These are phyloP conservation scores for Chitala chitala DNA, from an alignment of 2,113 vertebrate species.

Conservation along the genomic window DNA sequence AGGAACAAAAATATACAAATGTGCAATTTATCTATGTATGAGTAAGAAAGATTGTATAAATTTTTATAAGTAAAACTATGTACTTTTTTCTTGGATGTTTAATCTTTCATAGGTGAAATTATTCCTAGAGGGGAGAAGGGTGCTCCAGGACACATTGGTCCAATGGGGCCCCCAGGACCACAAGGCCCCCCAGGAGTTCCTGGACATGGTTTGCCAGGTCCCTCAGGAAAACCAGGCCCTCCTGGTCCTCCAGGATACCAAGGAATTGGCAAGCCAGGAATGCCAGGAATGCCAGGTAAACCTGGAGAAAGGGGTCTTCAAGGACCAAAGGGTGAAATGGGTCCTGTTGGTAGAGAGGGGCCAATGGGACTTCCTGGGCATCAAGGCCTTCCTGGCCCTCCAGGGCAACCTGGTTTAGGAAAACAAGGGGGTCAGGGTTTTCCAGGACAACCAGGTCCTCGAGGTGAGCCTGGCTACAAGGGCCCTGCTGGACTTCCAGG, in stretches of 20 bases:
- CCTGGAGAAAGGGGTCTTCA: conserved; percentile 76
- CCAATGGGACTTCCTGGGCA: conserved; percentile 78
- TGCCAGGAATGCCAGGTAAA: conserved; percentile 87
- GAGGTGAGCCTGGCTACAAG: conserved; percentile 87
- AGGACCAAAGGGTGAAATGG: conserved; percentile 81
- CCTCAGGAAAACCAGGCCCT: conserved; percentile 75
- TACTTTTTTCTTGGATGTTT: too few relatives aligned
- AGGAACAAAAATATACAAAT: not conserved
- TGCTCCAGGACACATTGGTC: conserved; percentile 74
- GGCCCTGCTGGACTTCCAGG: conserved; percentile 81
- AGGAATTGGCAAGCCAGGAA: conserved; percentile 84
- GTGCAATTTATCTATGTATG: not conserved
- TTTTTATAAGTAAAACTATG: not conserved
- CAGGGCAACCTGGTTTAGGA: conserved; percentile 81
- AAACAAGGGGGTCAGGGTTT: conserved; percentile 80
- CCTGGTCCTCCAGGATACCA: conserved; percentile 68
- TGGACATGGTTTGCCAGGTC: conserved; percentile 73
- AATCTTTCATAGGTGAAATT: conserved; percentile 60
- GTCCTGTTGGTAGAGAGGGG: conserved; percentile 75
- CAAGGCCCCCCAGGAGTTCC: conserved; percentile 78
- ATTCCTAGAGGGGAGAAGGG: conserved; percentile 78
- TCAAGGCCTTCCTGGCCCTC: conserved; percentile 78
- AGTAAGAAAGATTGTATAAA: not conserved
- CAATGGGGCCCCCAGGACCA: conserved; percentile 63
- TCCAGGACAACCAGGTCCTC: conserved; percentile 79